Evolutionary conservation across 2,888 invertebrate species (phyloP).

Genomic region (Cephus spinipes): DNA sequence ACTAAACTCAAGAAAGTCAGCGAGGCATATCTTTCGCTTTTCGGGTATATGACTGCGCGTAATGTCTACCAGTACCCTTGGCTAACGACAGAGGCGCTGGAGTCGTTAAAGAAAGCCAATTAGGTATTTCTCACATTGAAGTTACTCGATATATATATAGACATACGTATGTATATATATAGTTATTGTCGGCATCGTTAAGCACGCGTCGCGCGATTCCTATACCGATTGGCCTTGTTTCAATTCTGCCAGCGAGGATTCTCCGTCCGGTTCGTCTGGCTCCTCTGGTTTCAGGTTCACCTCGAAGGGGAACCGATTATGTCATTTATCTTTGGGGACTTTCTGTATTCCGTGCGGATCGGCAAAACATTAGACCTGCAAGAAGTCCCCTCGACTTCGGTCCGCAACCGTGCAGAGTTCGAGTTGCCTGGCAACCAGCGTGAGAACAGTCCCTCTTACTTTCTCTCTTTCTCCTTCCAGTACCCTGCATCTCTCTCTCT

Average conservation of each 20-base stretch:
- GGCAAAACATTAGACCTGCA: not conserved
- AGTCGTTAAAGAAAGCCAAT: not conserved
- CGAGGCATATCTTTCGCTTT: not conserved
- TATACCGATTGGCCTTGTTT: not conserved
- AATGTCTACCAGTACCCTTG: not conserved
- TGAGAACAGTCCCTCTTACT: not conserved
- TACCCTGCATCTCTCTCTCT: no score
- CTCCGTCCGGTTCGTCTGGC: not conserved
- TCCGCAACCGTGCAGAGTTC: not conserved
- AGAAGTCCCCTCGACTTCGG: not conserved
- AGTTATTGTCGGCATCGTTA: not conserved
- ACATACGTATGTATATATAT: no score
- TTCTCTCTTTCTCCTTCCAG: not conserved
- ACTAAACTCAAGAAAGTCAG: not conserved
- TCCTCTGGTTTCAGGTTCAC: not conserved
- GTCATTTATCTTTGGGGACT: conserved; percentile 13
- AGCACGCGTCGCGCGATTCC: not conserved
- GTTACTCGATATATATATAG: not conserved
- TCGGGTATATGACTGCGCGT: not conserved
- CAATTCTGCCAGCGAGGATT: not conserved
- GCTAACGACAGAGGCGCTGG: not conserved
- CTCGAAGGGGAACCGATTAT: conserved; percentile 3
- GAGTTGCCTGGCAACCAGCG: conserved; percentile 1
- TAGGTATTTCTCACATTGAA: not conserved
- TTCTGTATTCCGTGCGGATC: conserved; percentile 9